Conservation (phyloP, 2,113 vertebrate species). For the Oriolus oriolus region DNA sequence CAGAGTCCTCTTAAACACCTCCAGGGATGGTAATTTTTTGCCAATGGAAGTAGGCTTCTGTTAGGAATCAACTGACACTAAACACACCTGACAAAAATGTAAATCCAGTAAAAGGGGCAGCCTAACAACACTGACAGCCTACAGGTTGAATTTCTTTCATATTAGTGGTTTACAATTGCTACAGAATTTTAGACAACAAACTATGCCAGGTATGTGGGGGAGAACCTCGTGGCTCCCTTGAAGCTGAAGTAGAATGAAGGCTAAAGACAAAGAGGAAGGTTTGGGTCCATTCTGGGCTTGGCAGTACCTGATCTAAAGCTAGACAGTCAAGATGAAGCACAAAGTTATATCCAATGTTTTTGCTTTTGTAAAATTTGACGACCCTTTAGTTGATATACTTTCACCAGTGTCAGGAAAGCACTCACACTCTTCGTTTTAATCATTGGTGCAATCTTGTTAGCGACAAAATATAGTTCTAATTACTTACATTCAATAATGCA, state of each 20-base stretch:
- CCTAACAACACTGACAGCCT: background rate
- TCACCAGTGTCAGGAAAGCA: background rate
- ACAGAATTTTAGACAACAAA: background rate
- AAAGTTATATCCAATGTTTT: background rate
- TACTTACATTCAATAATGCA: background rate
- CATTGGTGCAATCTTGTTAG: background rate
- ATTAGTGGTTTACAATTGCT: background rate
- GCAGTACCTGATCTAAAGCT: background rate
- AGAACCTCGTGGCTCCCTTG: background rate
- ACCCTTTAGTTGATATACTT: background rate
- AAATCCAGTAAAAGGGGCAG: background rate
- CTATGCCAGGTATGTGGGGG: background rate
- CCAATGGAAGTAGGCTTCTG: background rate
- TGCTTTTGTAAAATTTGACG: background rate
- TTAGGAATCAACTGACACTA: background rate
- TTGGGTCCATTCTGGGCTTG: background rate
- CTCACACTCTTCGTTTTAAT: background rate
- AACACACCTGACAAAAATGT: rapidly evolving
- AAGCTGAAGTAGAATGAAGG: background rate
- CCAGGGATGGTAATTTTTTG: background rate
- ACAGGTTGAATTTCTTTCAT: background rate
- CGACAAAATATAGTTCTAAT: background rate
- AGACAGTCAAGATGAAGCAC: too few relatives aligned
- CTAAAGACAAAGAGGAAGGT: background rate
- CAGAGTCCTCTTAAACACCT: background rate